Conservation (phyloP, 2,888 invertebrate species). For the Nyleta sp. region DNA sequence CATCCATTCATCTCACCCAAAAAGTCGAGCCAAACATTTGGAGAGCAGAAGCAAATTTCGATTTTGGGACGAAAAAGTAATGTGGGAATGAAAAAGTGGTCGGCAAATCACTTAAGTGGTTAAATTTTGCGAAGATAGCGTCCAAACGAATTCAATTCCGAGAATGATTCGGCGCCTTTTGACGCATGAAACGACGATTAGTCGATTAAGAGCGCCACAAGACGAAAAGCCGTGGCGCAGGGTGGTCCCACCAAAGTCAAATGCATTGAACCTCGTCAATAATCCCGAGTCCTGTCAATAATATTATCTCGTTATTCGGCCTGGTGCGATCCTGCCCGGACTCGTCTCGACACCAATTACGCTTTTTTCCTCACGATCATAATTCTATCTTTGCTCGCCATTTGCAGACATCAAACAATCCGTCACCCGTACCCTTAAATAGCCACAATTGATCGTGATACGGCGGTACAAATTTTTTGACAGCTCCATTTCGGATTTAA, state of each 20-base stretch:
- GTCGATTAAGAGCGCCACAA: constrained; percentile 52
- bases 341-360: constrained; percentile 58
- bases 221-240: constrained; percentile 61
- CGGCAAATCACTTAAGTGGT: constrained; percentile 26
- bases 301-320: constrained; percentile 72
- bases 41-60: no score
- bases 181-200: constrained; percentile 59
- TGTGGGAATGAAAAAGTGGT: constrained; percentile 5
- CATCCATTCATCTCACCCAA: no score
- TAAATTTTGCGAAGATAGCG: constrained; percentile 37
- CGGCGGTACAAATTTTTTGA: constrained; percentile 38
- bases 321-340: constrained; percentile 46
- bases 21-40: no score
- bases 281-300: constrained; percentile 69
- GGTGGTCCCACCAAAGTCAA: constrained; percentile 76
- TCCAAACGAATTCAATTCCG: constrained; percentile 47
- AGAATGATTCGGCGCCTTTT: constrained; percentile 64
- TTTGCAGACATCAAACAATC: constrained; percentile 59
- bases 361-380: constrained; percentile 56
- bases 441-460: constrained; percentile 47
- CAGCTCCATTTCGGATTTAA: constrained; percentile 53
- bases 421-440: constrained; percentile 48
- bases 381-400: constrained; percentile 52
- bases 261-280: constrained; percentile 69
- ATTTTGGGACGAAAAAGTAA: not conserved